Percentiles rank a stretch among this genome's conserved stretches.
phyloP scores from a whole-genome alignment of 2,113 vertebrate species.

The Scartelaos histophorus region DNA sequence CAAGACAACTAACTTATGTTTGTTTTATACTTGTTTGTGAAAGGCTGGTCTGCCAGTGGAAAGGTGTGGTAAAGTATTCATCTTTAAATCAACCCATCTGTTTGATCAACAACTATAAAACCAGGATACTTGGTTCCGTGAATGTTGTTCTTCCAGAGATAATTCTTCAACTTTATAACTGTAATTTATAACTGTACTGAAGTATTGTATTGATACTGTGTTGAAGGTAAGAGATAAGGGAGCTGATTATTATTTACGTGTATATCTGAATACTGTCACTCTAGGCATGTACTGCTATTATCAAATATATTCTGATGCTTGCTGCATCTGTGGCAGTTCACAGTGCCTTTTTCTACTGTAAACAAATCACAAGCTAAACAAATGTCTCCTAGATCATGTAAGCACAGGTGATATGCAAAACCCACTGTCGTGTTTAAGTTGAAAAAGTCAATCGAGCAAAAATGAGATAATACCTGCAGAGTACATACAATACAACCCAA shows the following conservation, averaged over 20 bases:
- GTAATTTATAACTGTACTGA: neutral
- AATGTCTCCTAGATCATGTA: neutral
- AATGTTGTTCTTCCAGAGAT: neutral
- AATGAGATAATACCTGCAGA: neutral
- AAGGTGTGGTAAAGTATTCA: conserved; percentile 22
- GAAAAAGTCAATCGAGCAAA: too few species aligned
- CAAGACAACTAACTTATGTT: neutral
- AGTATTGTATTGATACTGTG: too few species aligned
- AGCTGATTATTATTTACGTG: neutral
- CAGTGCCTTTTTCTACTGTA: neutral
- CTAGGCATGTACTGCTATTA: neutral
- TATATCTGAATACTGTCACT: neutral
- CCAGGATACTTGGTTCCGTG: neutral
- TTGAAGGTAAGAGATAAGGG: neutral
- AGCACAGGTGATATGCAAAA: neutral
- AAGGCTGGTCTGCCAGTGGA: conserved; percentile 48
- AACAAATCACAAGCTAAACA: neutral
- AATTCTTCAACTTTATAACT: neutral
- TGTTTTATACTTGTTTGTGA: conserved; percentile 22
- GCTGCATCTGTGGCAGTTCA: neutral
- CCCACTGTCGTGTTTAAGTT: neutral
- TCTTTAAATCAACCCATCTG: neutral
- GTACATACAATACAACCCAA: neutral
- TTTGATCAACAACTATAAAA: neutral
- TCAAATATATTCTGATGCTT: neutral